Percentiles rank a stretch among this genome's conserved stretches.
These are phyloP conservation scores for Pongo pygmaeus DNA, from an alignment of 2,113 vertebrate genomes.

Conservation along the genomic window DNA sequence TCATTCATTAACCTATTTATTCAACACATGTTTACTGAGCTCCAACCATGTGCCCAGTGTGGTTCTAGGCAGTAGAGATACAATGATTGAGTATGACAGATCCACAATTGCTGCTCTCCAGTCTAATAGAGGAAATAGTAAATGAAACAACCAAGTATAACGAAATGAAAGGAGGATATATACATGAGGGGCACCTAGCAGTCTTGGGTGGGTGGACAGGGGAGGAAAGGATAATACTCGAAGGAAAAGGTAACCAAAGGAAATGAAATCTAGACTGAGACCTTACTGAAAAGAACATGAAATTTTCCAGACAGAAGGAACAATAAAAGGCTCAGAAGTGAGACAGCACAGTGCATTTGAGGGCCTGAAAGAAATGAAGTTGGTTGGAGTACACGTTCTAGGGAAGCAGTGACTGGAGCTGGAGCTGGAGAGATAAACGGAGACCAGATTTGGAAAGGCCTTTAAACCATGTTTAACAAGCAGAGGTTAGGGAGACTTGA, in stretches of 20 bases:
- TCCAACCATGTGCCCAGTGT: background rate
- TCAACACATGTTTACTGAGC: slow-evolving; percentile 24
- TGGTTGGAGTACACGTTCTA: background rate
- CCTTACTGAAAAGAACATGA: background rate
- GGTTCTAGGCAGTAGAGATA: background rate
- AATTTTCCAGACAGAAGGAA: background rate
- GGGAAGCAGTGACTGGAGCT: background rate
- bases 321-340: background rate
- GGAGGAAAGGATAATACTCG: background rate
- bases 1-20: background rate
- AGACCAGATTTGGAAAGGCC: background rate
- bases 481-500: background rate
- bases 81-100: background rate
- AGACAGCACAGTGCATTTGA: background rate
- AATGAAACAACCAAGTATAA: background rate
- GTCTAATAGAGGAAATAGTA: background rate
- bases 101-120: background rate
- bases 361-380: background rate
- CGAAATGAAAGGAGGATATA: background rate
- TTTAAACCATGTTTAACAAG: background rate
- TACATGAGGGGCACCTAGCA: background rate
- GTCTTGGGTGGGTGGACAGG: background rate
- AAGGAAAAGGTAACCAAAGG: background rate
- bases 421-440: background rate
- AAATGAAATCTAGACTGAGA: slow-evolving; percentile 1